Evolutionary conservation across 2,797 vertebrate species (phyloP), one percentile per base, ranked within the genome.

Genomic region (Naso thynnoides): DNA sequence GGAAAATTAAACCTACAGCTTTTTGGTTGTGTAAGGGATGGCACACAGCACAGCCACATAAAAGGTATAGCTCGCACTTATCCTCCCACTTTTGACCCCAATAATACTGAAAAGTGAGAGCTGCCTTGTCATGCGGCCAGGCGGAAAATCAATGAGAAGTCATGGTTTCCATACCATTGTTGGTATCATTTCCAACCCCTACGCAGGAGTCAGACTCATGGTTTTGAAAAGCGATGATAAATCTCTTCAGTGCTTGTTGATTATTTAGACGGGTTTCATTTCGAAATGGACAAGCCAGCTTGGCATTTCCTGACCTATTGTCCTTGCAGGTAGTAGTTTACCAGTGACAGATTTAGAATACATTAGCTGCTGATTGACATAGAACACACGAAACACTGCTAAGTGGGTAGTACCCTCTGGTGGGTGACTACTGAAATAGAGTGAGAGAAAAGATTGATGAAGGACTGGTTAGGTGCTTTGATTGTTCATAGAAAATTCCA

Each of bases 141-240:
- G 82, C 60, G 67, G 79, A 86, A 87, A 89, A 91, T 91, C 85
- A 83, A 83, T 84, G 70, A 76, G 70, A 79, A 88, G 73, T 83
- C 87, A 80, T 57, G 81, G 81, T 82, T 81, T 82, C 79, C 57
- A 70, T 66, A 38, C 66, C 63, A 79, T 89, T 84, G 79, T 91
- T 82, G 71, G 47, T 52, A 57, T 69, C 54, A 26, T 65, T 77
- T 84, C 81, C 70, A 72, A 42, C 76, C 75, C 69, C 82, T 23
- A 41, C 70, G 55, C 44, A 49, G 53, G n/a, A 62, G 52, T 62
- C 73, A 70, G 48, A 31, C 67, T 57, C 61, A 8, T 59, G 61
- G 47, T 71, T 71, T 81, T 62, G 21, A 67, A 73, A 16, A 67
- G 41, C 14, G 29, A 70, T 62, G 66, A 81, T 78, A 21, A 75